phyloP scores from a whole-genome alignment of 2,797 vertebrate species.

The Xiphorhynchus erythropygius region DNA sequence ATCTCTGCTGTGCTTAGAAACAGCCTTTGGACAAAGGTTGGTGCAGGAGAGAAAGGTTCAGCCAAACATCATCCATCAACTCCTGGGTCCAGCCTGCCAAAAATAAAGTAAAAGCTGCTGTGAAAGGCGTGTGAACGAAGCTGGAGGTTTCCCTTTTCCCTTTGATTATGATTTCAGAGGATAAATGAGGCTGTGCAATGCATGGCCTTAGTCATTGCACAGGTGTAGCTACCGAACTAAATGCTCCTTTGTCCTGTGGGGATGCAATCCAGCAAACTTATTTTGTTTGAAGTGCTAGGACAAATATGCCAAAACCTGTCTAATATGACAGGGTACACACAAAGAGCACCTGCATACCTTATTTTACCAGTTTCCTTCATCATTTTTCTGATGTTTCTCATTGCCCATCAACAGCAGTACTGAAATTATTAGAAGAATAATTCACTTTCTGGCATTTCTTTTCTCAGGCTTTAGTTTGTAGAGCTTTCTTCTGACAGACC shows the following conservation, averaged over 20 bases:
- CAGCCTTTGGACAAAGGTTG: neutral
- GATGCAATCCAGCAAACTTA: neutral
- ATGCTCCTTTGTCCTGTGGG: neutral
- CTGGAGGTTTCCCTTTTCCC: neutral
- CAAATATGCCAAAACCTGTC: neutral
- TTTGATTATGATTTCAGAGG: neutral
- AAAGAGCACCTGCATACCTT: neutral
- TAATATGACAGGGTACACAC: neutral
- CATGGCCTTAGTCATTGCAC: neutral
- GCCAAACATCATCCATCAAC: neutral
- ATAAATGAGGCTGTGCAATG: neutral
- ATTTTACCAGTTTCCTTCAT: neutral
- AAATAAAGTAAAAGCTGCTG: neutral
- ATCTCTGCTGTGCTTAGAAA: neutral
- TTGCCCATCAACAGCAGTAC: neutral
- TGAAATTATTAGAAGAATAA: neutral
- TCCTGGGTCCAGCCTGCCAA: neutral
- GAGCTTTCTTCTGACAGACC: neutral
- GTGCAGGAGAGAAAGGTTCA: neutral
- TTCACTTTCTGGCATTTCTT: neutral
- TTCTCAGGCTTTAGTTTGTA: neutral
- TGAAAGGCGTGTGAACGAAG: neutral
- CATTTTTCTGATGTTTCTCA: neutral
- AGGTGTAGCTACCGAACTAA: neutral
- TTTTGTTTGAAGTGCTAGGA: neutral